Evolutionary conservation across 2,113 vertebrate genomes (phyloP).

Genomic region (Neodontobutis hainanensis): DNA sequence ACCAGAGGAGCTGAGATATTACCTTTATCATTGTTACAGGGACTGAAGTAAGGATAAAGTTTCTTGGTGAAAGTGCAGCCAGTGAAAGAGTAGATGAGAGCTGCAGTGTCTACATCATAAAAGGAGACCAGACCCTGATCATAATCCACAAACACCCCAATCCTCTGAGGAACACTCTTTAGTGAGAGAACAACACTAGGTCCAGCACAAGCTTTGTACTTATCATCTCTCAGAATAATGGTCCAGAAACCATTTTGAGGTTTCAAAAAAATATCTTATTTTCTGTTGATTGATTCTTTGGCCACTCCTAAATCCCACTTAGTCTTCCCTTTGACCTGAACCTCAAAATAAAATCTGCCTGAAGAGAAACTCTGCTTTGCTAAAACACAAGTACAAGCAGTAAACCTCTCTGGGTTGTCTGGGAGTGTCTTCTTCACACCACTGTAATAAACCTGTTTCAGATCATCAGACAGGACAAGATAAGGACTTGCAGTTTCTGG

Average conservation of each 20-base stretch:
- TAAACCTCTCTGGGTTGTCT: slow-evolving; percentile 1
- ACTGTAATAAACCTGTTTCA: neutral
- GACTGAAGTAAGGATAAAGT: slow-evolving; percentile 1
- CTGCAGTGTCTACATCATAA: slow-evolving; percentile 1
- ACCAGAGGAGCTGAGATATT: too few species aligned
- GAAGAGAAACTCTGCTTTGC: slow-evolving; percentile 3
- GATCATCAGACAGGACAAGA: too few species aligned
- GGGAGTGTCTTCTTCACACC: neutral
- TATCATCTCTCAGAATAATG: neutral
- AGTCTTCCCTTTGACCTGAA: slow-evolving; percentile 9
- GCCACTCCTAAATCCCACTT: neutral
- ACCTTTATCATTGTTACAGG: too few species aligned
- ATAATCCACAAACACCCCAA: slow-evolving; percentile 9
- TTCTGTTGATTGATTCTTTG: neutral
- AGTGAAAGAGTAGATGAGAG: slow-evolving; percentile 1
- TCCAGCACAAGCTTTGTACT: neutral
- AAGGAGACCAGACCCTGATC: neutral
- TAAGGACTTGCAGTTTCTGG: too few species aligned
- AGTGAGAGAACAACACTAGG: neutral
- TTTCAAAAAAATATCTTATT: neutral
- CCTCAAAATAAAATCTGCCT: slow-evolving; percentile 1
- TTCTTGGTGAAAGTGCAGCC: neutral
- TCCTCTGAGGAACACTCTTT: neutral
- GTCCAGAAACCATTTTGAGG: neutral
- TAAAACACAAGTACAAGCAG: neutral